Percentiles rank a stretch among this genome's conserved stretches.
Evolutionary conservation across 2,797 vertebrate species (phyloP).

Genomic region (Leptatherina wallacei): DNA sequence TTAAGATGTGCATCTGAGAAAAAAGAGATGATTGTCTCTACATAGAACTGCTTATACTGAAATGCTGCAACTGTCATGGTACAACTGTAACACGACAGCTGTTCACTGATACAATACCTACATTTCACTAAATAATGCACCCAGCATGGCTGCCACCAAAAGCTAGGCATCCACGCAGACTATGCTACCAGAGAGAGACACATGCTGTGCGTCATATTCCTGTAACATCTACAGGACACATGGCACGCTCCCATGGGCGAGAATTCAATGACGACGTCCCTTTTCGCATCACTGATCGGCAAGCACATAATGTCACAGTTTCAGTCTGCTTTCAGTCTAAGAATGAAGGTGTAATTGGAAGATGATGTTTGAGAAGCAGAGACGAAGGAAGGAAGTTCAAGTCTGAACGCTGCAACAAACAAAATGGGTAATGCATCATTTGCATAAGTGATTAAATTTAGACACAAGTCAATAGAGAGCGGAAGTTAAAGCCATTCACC

Average conservation of each 20-base stretch:
- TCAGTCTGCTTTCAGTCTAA: slow-evolving; percentile 7
- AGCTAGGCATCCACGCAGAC: slow-evolving; percentile 35
- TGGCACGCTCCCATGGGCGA: neutral
- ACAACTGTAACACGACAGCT: neutral
- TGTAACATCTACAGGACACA: slow-evolving; percentile 26
- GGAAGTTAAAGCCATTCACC: slow-evolving; percentile 18
- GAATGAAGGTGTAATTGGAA: slow-evolving; percentile 34
- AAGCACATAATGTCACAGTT: neutral
- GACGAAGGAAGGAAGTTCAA: slow-evolving; percentile 44
- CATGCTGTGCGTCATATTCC: slow-evolving; percentile 25
- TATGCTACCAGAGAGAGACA: slow-evolving; percentile 18
- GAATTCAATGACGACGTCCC: slow-evolving; percentile 15
- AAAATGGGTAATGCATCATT: slow-evolving; percentile 52
- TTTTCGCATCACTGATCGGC: slow-evolving; percentile 36
- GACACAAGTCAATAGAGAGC: slow-evolving; percentile 33
- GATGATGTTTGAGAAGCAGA: slow-evolving; percentile 16
- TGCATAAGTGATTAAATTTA: slow-evolving; percentile 68
- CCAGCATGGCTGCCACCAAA: neutral
- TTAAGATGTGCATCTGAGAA: slow-evolving; percentile 4
- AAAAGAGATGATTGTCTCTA: slow-evolving; percentile 9
- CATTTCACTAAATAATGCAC: slow-evolving; percentile 42
- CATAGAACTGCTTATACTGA: neutral
- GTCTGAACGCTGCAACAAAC: slow-evolving; percentile 35
- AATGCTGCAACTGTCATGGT: neutral
- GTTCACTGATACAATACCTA: slow-evolving; percentile 11